Evolutionary conservation across 1,140 invertebrate genomes (phyloP), one percentile per base, ranked within the genome.

Genomic region (Penaeus vannamei): DNA sequence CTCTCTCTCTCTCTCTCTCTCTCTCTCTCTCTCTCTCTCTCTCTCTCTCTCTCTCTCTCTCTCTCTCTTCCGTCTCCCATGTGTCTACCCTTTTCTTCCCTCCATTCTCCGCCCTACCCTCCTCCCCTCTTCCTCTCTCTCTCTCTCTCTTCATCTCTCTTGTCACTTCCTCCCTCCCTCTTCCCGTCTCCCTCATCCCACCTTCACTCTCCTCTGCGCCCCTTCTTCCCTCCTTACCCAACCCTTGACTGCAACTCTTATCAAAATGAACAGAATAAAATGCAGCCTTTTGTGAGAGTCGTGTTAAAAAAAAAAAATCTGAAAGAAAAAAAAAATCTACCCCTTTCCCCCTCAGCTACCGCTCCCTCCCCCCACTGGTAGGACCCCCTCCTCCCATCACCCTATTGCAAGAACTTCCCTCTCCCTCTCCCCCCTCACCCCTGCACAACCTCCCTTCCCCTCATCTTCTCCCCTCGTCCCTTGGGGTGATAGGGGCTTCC

Each of bases 241-340:
- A 77, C 72, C 72, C 29, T 36, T 36, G 19, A 32, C 29, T 77
- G 72, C 72, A 77, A 26, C 72, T 36, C 29, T 77, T 77, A 77
- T 77, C 72, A 77, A 32, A 20, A 20, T 36, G 36, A 77, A 32
- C 72, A 77, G 72, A 77, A 29, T 77, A 77, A 77, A 77, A 77
- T 77, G 72, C 72, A 77, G 72, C 29, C 72, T 77, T 77, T 77
- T 77, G 72, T 77, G 72, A 42, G 36, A 42, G 36, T 42, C 36
- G 36, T 42, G 36, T 42, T 42, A 7, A 42, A 42, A 42, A 42
- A 36, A 36, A 42, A 42, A 42, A 42, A 42, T 42, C 36, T 42
- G 36, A 42, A 42, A 42, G 36, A 42, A 42, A 42, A 42, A 42
- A 42, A 42, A 2, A 42, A 7, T 5, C 36, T 42, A 4, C 4